Evolutionary conservation across 2,797 vertebrate species (phyloP), one percentile per base, ranked within the genome.

Genomic region (Helicolenus hilgendorfi): DNA sequence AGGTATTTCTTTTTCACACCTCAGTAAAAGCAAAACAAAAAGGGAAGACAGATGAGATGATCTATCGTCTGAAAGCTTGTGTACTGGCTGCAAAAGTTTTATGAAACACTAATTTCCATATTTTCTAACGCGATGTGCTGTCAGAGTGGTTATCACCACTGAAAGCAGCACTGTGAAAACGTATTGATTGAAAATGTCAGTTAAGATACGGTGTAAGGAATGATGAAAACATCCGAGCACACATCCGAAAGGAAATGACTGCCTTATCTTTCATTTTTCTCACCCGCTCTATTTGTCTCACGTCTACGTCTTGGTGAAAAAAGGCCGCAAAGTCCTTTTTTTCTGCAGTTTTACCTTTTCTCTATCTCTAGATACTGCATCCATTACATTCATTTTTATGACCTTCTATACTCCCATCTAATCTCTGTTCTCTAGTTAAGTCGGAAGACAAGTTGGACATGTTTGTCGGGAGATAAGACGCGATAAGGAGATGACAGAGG

Each of bases 111-210:
- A 10, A 89, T 82, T 74, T 91, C 65, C 58, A 78, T 69, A 77
- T 90, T 84, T 87, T 69, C 15, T 26, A 71, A 77, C 13, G 3
- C 1, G 0, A 22, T 5, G 13, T 33, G 53, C 72, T 79, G 79
- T 71, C 81, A 72, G 2, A 68, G 68, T 73, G 56, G 29, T 88
- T 89, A 84, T 91, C 84, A 38, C 18, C n/a, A 8, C 33, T 55
- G 36, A 64, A 69, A 56, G 73, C 72, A 64, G 63, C 15, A 4
- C 55, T 26, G 70, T 84, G 72, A 79, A 68, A 82, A 58, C 4
- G 2, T 59, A 69, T 59, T 72, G 81, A 85, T 81, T 86, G 75
- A 75, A 89, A 87, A 86, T 84, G 89, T 83, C 87, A 83, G 69
- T 78, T 65, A 64, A 84, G 80, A 86, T 90, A 68, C 8, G 31